Base-by-base conservation (phyloP, 2,888 invertebrate genomes). In the Tyria jacobaeae region DNA sequence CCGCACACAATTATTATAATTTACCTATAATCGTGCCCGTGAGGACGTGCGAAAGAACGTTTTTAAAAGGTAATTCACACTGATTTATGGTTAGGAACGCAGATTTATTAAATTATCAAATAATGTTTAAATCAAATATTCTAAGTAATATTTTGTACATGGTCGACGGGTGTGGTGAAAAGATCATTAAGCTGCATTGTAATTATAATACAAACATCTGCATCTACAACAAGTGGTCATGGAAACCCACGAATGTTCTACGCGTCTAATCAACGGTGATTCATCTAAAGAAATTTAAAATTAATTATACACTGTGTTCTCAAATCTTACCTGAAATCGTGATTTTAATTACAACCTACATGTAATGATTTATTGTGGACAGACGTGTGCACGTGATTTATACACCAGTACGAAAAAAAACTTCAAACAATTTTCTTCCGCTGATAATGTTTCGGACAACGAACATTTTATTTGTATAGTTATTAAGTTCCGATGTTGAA, bases 11-110 rank as follows among this genome's bases (percentile, higher is more conserved):
- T 94, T 93, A 94, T 94, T 92, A 92, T 94, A 94, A 93, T 94
- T 94, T 92, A 89, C 87, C 86, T 91, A 91, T 91, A 91, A 92
- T 91, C 90, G 86, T 82, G 84, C 80, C 85, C 87, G 89, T 90
- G 89, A 92, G 87, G 89, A 92, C 89, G 92, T 91, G 93, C 90
- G 92, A 93, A 92, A 90, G 89, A 91, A 91, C 87, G 88, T 88
- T 91, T 90, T 90, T 87, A 87, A 83, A 84, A 82, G 81, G 82
- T 83, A 84, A 85, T 83, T 85, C 85, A 79, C 75, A 76, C 73
- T 90, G 92, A 93, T 93, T 93, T 92, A 92, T 91, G 78, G 80
- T 67, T 71, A 75, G 77, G 79, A 76, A 80, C 76, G 79, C 80
- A 74, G 81, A 82, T 86, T 84, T 81, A 84, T 84, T 84, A 85